Percentiles rank a stretch among this genome's conserved stretches.
Evolutionary conservation across 2,888 invertebrate species (phyloP).

Genomic region (Drosophila nigricruria): DNA sequence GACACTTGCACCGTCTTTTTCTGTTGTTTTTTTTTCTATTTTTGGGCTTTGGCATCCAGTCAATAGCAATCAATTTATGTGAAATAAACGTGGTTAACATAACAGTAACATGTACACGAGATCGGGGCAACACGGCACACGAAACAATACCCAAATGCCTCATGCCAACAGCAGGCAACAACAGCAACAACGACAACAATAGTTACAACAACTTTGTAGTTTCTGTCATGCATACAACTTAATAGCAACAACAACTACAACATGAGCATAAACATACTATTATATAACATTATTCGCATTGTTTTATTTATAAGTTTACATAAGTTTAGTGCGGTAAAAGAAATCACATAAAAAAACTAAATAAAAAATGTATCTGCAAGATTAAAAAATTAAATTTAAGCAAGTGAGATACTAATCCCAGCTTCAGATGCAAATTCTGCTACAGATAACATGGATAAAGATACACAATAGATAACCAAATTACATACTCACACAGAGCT

Average conservation of each 20-base stretch:
- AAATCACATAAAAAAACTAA: slow-evolving; percentile 3
- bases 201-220: slow-evolving; percentile 18
- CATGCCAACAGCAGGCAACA: slow-evolving; percentile 17
- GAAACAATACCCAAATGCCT: slow-evolving; percentile 34
- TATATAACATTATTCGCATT: slow-evolving; percentile 11
- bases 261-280: slow-evolving; percentile 12
- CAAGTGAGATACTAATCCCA: slow-evolving; percentile 16
- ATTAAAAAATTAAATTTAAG: slow-evolving; percentile 2
- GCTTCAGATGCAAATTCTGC: slow-evolving; percentile 27
- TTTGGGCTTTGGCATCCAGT: slow-evolving; percentile 49
- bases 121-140: slow-evolving; percentile 30
- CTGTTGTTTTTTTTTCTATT: not conserved
- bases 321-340: not conserved
- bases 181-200: slow-evolving; percentile 6
- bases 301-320: slow-evolving; percentile 12
- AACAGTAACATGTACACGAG: slow-evolving; percentile 49
- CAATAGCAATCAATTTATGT: slow-evolving; percentile 69
- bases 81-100: slow-evolving; percentile 62
- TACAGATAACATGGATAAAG: slow-evolving; percentile 29
- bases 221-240: slow-evolving; percentile 21
- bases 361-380: slow-evolving; percentile 1
- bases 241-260: slow-evolving; percentile 2
- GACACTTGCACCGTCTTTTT: slow-evolving; percentile 50
- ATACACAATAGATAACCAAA: not conserved
- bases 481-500: too few species aligned